A percentile compares a stretch with the other conserved stretches of the same genome.
Evolutionary conservation across 2,113 vertebrate species (phyloP).

Genomic region (Prinia subflava): DNA sequence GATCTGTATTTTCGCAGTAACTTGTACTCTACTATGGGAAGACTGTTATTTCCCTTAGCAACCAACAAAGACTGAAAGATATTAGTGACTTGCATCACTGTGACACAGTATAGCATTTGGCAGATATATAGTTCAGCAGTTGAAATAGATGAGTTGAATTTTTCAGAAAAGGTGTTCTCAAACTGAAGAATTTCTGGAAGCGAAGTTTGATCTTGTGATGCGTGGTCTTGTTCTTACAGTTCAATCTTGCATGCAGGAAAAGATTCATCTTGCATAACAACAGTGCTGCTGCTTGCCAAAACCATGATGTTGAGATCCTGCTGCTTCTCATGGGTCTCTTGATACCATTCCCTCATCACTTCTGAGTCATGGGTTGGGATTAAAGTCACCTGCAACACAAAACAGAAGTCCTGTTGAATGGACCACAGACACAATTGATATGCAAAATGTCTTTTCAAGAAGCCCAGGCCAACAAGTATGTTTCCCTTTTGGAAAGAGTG

Average conservation of each 20-base stretch:
- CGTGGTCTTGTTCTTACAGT: constrained; percentile 77
- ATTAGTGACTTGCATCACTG: constrained; percentile 73
- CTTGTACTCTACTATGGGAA: constrained; percentile 71
- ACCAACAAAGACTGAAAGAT: constrained; percentile 74
- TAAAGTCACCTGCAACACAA: constrained; percentile 84
- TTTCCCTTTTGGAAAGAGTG: neutral
- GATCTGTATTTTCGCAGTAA: constrained; percentile 72
- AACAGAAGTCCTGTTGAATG: neutral
- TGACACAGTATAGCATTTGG: constrained; percentile 74
- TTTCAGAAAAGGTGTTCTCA: constrained; percentile 76
- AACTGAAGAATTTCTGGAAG: constrained; percentile 72
- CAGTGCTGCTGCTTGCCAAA: constrained; percentile 96
- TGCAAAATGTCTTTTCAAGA: neutral
- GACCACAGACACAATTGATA: neutral
- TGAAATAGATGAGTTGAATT: constrained; percentile 66
- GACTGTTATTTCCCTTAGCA: constrained; percentile 73
- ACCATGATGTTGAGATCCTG: constrained; percentile 98
- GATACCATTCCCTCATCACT: constrained; percentile 98
- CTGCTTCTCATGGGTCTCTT: constrained; percentile 96
- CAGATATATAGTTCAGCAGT: constrained; percentile 75
- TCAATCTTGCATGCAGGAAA: constrained; percentile 98
- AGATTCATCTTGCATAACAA: constrained; percentile 99
- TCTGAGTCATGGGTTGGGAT: constrained; percentile 98
- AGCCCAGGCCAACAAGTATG: neutral
- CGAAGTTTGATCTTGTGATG: constrained; percentile 63